Percentiles rank a stretch among this genome's conserved stretches.
phyloP scores from a whole-genome alignment of 2,113 vertebrate genomes.

The Tragelaphus scriptus region DNA sequence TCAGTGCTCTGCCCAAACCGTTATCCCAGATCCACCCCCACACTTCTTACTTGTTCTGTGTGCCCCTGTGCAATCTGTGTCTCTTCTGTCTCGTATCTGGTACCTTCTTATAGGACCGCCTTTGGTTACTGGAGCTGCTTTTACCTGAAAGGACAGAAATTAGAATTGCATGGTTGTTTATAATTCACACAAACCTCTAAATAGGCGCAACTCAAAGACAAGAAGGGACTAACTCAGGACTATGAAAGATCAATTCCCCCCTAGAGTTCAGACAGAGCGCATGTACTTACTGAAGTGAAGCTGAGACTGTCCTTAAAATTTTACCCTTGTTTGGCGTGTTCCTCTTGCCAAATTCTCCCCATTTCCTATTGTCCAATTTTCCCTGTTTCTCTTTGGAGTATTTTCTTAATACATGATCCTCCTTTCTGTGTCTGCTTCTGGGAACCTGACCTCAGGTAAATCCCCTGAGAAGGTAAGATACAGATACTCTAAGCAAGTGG shows the following conservation, averaged over 20 bases:
- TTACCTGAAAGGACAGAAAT: neutral
- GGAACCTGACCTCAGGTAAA: neutral
- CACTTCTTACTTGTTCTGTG: neutral
- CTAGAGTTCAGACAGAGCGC: neutral
- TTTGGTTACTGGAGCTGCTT: neutral
- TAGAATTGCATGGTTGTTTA: neutral
- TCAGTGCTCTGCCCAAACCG: neutral
- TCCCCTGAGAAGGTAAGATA: neutral
- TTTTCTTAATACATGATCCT: neutral
- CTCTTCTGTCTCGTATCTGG: neutral
- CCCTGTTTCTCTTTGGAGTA: neutral
- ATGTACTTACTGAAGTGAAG: neutral
- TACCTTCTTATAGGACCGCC: neutral
- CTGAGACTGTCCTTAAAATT: neutral
- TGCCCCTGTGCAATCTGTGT: neutral
- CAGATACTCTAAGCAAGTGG: neutral
- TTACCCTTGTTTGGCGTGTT: neutral
- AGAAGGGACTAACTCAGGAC: neutral
- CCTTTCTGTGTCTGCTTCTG: neutral
- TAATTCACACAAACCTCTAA: neutral
- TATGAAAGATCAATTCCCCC: neutral
- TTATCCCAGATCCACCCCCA: fast-evolving
- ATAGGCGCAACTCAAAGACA: neutral
- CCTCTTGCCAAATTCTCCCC: neutral
- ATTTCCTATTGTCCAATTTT: neutral